phyloP scores from a whole-genome alignment of 2,113 vertebrate genomes.

The Gymnorhina tibicen region DNA sequence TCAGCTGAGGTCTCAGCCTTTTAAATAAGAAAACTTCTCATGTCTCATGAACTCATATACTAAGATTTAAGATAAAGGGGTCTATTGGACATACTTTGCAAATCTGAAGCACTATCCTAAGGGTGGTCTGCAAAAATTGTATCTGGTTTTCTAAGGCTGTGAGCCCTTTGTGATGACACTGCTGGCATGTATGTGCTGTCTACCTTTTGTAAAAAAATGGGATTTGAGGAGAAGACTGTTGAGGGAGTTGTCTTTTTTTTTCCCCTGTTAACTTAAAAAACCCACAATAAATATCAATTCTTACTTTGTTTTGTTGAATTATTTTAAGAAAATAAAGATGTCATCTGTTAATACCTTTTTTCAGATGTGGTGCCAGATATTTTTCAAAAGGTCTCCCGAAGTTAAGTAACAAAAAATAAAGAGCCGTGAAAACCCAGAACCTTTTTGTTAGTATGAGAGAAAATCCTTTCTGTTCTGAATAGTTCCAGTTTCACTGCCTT shows the following conservation, averaged over 20 bases:
- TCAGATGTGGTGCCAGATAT: neutral
- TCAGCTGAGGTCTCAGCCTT: neutral
- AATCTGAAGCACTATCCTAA: neutral
- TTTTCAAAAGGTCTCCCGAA: neutral
- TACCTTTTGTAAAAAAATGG: neutral
- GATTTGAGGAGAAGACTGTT: neutral
- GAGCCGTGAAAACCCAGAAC: neutral
- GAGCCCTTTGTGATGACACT: neutral
- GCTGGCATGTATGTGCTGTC: neutral
- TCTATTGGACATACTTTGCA: neutral
- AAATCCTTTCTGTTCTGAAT: neutral
- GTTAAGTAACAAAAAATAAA: neutral
- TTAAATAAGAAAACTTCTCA: neutral
- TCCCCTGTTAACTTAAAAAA: neutral
- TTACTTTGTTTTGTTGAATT: neutral
- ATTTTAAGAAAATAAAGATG: neutral
- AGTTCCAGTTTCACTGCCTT: neutral
- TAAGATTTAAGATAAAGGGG: neutral
- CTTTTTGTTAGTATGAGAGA: neutral
- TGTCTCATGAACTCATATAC: neutral
- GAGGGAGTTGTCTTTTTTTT: accelerated
- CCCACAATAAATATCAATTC: neutral
- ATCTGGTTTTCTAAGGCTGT: neutral
- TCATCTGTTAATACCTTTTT: neutral
- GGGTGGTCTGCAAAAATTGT: neutral